These are phyloP conservation scores for Himalopsyche japonica DNA, from an alignment of 2,888 invertebrate species.

Conservation along the genomic window DNA sequence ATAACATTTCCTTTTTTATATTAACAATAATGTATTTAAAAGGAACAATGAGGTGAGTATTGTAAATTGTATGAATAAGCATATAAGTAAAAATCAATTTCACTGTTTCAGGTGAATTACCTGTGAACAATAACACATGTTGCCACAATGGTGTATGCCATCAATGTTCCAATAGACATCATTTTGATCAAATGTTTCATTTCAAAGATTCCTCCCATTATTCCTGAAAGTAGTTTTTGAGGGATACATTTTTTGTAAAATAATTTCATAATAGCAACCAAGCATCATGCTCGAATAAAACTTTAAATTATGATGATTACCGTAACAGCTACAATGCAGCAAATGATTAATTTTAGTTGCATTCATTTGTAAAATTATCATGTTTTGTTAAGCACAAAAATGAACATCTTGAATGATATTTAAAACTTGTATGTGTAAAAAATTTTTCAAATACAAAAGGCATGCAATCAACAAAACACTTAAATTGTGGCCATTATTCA, in stretches of 20 bases:
- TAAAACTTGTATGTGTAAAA: too few relatives aligned
- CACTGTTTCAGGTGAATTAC: conserved; percentile 48
- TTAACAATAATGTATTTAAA: too few relatives aligned
- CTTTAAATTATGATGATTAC: not conserved
- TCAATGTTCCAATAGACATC: conserved; percentile 86
- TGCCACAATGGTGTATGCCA: conserved; percentile 89
- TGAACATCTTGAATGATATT: too few relatives aligned
- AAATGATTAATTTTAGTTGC: too few relatives aligned
- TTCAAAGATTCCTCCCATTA: conserved; percentile 82
- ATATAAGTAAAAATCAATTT: not conserved
- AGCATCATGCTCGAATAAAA: not conserved
- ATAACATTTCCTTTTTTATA: not conserved
- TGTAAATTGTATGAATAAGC: too few relatives aligned
- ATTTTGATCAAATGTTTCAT: conserved; percentile 83
- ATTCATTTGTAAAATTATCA: too few relatives aligned
- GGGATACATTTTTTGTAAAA: not conserved
- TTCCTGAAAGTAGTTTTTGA: conserved; percentile 56
- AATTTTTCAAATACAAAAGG: too few relatives aligned
- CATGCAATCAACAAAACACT: too few relatives aligned
- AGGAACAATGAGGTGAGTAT: too few relatives aligned
- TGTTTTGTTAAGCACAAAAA: too few relatives aligned
- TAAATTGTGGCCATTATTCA: too few relatives aligned
- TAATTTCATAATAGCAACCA: not conserved
- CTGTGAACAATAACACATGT: conserved; percentile 82
- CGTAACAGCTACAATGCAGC: too few relatives aligned